Base-by-base conservation (phyloP, 30 jellyfish, hydroid and myxozoan genomes). In the Phacellophora camtschatica region DNA sequence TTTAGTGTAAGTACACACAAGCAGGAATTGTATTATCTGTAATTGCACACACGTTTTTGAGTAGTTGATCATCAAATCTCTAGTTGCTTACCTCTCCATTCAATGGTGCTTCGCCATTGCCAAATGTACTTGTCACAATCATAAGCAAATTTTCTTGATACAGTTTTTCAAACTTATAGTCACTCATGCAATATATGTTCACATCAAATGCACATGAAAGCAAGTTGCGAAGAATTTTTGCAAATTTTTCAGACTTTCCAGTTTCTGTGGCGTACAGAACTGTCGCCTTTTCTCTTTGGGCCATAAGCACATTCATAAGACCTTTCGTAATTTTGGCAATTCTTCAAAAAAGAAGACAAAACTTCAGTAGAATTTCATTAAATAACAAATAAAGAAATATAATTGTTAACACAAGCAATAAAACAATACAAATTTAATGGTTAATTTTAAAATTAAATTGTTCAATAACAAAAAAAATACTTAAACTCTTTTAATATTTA, bases 71-170 rank as follows among this genome's bases (percentile, higher is more conserved):
- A n/a, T n/a, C n/a, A n/a, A n/a, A n/a, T n/a, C n/a, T n/a, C n/a
- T n/a, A n/a, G n/a, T 54, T 1, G 1, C 45, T 42, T 34, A 84
- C 95, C 95, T 84, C 95, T 64, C 89, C 95, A 50, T 84, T 84
- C 84, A 57, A 46, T n/a, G 95, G 95, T 19, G 95, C 88, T 45
- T 84, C 95, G 16, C 95, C 95, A 36, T 84, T 84, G 33, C 95
- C 95, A 84, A 84, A 84, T 20, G 95, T 84, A 72, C 89, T 71
- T 31, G 95, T 72, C 29, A 84, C 95, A 19, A 84, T 42, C 74
- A 74, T 23, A 7, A 84, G 78, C 53, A 84, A 33, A 9, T 43
- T 78, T 49, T 72, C 89, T 8, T 71, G 63, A 29, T 46, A 5
- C 30, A 74, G 24, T 27, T 63, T 39, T 18, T 39, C 31, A 62